These are phyloP conservation scores for Scartelaos histophorus DNA, from an alignment of 2,113 vertebrate genomes.

Conservation along the genomic window DNA sequence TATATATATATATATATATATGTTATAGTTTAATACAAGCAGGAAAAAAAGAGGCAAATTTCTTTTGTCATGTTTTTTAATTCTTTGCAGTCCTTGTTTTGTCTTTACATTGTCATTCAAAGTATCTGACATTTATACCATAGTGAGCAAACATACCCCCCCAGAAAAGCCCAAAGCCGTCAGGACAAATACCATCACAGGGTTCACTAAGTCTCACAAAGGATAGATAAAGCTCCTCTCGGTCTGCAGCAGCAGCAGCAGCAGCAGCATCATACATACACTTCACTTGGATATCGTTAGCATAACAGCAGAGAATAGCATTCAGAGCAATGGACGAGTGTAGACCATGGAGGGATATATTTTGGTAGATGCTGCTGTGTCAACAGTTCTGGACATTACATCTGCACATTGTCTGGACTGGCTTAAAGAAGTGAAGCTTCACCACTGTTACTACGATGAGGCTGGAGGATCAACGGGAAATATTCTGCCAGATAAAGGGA, in stretches of 20 bases:
- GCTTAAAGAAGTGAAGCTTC: constrained; percentile 66
- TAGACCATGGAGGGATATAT: constrained; percentile 46
- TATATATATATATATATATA: no score
- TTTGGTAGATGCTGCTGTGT: constrained; percentile 8
- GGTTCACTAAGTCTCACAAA: constrained; percentile 64
- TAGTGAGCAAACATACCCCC: constrained; percentile 67
- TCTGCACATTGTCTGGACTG: constrained; percentile 60
- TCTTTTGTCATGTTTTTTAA: constrained; percentile 35
- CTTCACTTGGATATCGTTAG: constrained; percentile 72
- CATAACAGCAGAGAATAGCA: constrained; percentile 74
- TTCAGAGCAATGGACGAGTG: constrained; percentile 63
- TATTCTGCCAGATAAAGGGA: no score
- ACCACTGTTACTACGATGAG: constrained; percentile 67
- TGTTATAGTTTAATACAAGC: not conserved
- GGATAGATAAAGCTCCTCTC: constrained; percentile 51
- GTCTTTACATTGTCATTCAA: constrained; percentile 68
- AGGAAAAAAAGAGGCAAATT: not conserved
- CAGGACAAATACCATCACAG: constrained; percentile 71
- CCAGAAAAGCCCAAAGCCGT: constrained; percentile 66
- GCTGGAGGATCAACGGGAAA: not conserved
- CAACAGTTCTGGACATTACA: constrained; percentile 36
- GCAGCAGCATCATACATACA: constrained; percentile 70
- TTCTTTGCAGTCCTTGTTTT: constrained; percentile 55
- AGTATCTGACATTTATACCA: constrained; percentile 69
- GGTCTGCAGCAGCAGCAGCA: constrained; percentile 62